These are phyloP conservation scores for Nomada goodeniana DNA, from an alignment of 2,888 invertebrate species.

Conservation along the genomic window DNA sequence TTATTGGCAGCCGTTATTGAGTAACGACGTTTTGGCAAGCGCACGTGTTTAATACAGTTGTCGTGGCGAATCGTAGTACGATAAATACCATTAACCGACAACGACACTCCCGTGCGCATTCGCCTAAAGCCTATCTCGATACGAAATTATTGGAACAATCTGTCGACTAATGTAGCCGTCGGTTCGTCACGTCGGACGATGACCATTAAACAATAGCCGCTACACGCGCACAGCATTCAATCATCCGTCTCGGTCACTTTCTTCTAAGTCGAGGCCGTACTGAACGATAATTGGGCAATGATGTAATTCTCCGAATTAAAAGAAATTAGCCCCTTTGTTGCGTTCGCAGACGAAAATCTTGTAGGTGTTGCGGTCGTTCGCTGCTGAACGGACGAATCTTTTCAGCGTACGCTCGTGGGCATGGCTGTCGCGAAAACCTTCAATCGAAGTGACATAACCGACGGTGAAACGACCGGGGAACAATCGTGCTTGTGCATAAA, in stretches of 20 bases:
- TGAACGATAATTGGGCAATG: constrained; percentile 47
- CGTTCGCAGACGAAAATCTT: constrained; percentile 15
- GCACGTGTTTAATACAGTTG: constrained; percentile 4
- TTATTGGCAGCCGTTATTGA: constrained; percentile 48
- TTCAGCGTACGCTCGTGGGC: not conserved
- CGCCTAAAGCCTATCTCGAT: not conserved
- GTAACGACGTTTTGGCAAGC: constrained; percentile 41
- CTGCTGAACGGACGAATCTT: not conserved
- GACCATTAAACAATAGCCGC: constrained; percentile 38
- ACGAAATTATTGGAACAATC: not conserved
- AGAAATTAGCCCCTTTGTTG: constrained; percentile 39
- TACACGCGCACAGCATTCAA: constrained; percentile 41
- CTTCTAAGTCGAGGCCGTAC: constrained; percentile 45
- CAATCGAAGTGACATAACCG: constrained; percentile 4
- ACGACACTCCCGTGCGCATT: not conserved
- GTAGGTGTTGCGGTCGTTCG: not conserved
- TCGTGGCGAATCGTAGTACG: not conserved
- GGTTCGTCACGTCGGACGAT: not conserved
- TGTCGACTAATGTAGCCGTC: not conserved
- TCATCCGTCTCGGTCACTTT: constrained; percentile 45
- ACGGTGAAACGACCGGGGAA: constrained; percentile 14
- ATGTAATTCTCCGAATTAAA: constrained; percentile 48
- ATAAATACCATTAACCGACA: constrained; percentile 16
- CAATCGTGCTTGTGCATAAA: not conserved
- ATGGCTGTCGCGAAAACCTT: constrained; percentile 3